Conservation (phyloP, 2,797 vertebrate species). For the Acipenser oxyrinchus region DNA sequence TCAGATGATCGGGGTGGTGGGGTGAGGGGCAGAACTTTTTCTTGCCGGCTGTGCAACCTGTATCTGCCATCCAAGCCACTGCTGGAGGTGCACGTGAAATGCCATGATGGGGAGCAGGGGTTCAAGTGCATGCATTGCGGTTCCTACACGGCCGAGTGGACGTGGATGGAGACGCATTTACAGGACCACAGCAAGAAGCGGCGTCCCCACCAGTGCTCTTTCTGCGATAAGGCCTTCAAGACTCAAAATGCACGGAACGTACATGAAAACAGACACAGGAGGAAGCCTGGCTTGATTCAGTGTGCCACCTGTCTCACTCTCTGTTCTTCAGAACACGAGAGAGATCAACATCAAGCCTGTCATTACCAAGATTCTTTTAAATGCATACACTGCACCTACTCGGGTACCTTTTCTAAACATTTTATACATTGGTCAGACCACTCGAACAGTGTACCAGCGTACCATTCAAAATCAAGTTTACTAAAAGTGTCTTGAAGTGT, state of each 20-base stretch:
- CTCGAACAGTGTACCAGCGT: no score
- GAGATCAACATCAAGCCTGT: conserved; percentile 28
- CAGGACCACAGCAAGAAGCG: conserved; percentile 24
- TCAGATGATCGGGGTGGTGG: conserved; percentile 21
- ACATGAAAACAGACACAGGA: conserved; percentile 25
- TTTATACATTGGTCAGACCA: background rate
- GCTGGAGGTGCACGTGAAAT: conserved; percentile 32
- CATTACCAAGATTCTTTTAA: conserved; percentile 27
- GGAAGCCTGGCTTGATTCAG: conserved; percentile 12
- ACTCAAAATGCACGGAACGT: conserved; percentile 26
- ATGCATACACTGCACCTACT: conserved; percentile 33
- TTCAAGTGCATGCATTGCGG: conserved; percentile 44
- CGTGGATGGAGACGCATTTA: conserved; percentile 47
- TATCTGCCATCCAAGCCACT: conserved; percentile 19
- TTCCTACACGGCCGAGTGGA: conserved; percentile 32
- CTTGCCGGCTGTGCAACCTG: conserved; percentile 22
- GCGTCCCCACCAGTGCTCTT: conserved; percentile 23
- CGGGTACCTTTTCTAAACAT: conserved; percentile 31
- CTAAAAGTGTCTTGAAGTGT: no score
- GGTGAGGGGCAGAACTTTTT: conserved; percentile 13
- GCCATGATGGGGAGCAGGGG: conserved; percentile 22
- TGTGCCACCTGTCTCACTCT: conserved; percentile 25
- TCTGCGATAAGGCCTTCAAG: conserved; percentile 28
- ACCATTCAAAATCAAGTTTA: no score
- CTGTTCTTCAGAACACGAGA: conserved; percentile 29